Evolutionary conservation across 2,888 invertebrate genomes (phyloP).

Genomic region (Serrognathus titanus): DNA sequence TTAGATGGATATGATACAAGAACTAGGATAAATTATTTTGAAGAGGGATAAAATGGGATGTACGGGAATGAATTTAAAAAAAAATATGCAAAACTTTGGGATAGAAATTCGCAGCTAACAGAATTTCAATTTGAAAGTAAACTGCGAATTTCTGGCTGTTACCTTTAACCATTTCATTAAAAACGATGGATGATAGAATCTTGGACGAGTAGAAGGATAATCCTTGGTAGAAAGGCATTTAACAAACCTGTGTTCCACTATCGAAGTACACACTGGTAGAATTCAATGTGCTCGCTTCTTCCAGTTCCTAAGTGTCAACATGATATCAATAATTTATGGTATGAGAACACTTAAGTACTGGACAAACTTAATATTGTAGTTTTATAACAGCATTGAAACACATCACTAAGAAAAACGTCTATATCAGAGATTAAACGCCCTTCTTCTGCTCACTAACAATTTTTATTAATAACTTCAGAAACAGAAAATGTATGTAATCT

Average conservation of each 20-base stretch:
- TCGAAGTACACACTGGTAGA: conserved; percentile 47
- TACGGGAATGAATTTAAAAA: not conserved
- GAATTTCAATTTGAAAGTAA: not conserved
- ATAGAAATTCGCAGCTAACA: not conserved
- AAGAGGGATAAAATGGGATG: conserved; percentile 2
- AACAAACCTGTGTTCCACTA: conserved; percentile 49
- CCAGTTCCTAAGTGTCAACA: conserved; percentile 50
- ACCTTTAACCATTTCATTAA: not conserved
- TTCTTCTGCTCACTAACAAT: no score
- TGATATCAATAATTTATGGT: conserved; percentile 29
- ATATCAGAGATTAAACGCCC: no score
- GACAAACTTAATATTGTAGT: conserved; percentile 10
- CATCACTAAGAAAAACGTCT: no score
- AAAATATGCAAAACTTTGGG: not conserved
- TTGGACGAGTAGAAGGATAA: not conserved
- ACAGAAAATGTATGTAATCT: no score
- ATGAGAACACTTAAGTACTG: conserved; percentile 46
- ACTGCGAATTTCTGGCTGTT: not conserved
- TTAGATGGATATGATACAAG: not conserved
- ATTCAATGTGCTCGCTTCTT: conserved; percentile 46
- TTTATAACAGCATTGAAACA: no score
- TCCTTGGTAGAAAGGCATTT: conserved; percentile 40
- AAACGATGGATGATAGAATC: not conserved
- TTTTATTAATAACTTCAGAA: no score
- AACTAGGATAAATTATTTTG: no score